A percentile compares a stretch with the other conserved stretches of the same genome.
Evolutionary conservation across 2,888 invertebrate species (phyloP).

Genomic region (Troides helena): DNA sequence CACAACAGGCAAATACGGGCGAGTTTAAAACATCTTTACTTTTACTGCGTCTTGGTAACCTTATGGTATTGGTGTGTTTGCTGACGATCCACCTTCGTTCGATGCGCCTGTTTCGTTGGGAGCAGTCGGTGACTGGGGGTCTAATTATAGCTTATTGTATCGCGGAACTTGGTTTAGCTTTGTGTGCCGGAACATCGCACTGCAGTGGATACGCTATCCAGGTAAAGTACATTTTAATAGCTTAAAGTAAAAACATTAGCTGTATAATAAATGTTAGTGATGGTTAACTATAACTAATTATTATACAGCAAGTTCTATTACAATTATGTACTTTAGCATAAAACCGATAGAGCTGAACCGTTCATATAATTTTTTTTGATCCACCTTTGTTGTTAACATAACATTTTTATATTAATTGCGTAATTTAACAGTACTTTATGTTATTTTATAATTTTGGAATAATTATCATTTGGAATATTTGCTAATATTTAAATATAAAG

Average conservation of each 20-base stretch:
- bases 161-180: constrained; percentile 44
- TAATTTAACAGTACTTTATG: too few species aligned
- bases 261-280: not conserved
- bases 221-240: constrained; percentile 37
- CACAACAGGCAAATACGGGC: not conserved
- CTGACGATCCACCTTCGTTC: constrained; percentile 55
- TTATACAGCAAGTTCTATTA: too few species aligned
- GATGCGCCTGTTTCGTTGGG: constrained; percentile 60
- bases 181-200: constrained; percentile 42
- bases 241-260: not conserved
- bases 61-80: constrained; percentile 43
- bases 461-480: too few species aligned
- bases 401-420: too few species aligned
- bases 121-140: constrained; percentile 59
- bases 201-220: constrained; percentile 45
- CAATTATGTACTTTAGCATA: too few species aligned
- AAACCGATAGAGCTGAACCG: too few species aligned
- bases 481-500: not conserved
- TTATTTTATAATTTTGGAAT: too few species aligned
- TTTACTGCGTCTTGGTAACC: constrained; percentile 42
- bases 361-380: too few species aligned
- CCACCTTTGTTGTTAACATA: too few species aligned
- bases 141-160: constrained; percentile 55
- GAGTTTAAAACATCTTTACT: constrained; percentile 34
- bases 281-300: too few species aligned